Evolutionary conservation across 1,140 invertebrate genomes (phyloP).

Genomic region (Arctopsyche grandis): DNA sequence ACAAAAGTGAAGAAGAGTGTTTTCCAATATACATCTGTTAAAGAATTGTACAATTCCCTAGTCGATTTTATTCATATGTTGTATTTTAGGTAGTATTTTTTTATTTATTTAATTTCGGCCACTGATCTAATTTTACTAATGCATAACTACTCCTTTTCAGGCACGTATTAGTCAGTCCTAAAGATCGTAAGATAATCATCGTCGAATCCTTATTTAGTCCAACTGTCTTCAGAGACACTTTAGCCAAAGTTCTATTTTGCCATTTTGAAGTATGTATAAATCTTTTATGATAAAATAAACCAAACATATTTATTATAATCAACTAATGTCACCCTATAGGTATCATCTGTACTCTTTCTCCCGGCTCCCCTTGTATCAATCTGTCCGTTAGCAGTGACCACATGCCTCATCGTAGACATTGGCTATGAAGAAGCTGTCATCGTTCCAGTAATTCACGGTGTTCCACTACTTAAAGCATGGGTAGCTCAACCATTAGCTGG

Average conservation of each 20-base stretch:
- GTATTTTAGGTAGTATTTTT: conserved; percentile 80
- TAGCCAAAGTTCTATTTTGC: conserved; percentile 91
- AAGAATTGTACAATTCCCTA: conserved; percentile 85
- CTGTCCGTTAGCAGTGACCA: conserved; percentile 78
- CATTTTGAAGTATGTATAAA: conserved; percentile 85
- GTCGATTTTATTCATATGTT: conserved; percentile 89
- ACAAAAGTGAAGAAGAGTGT: conserved; percentile 73
- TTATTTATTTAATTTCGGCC: conserved; percentile 2
- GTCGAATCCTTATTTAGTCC: conserved; percentile 90
- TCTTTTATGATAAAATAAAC: not conserved
- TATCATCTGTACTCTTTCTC: conserved; percentile 75
- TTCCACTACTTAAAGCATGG: conserved; percentile 82
- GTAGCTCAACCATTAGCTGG: conserved; percentile 80
- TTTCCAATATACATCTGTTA: conserved; percentile 75
- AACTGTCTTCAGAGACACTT: conserved; percentile 81
- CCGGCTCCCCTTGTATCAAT: conserved; percentile 84
- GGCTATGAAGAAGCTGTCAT: conserved; percentile 86
- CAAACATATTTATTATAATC: conserved; percentile 11
- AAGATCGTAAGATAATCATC: conserved; percentile 89
- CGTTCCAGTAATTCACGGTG: conserved; percentile 87
- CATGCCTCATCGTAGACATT: conserved; percentile 86
- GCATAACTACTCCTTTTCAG: conserved; percentile 64
- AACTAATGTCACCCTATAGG: conserved; percentile 37
- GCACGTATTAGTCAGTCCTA: conserved; percentile 89
- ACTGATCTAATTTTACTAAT: conserved; percentile 5